A percentile compares a stretch with the other conserved stretches of the same genome.
These are phyloP conservation scores for Falco rusticolus DNA, from an alignment of 2,797 vertebrate genomes.

Conservation along the genomic window DNA sequence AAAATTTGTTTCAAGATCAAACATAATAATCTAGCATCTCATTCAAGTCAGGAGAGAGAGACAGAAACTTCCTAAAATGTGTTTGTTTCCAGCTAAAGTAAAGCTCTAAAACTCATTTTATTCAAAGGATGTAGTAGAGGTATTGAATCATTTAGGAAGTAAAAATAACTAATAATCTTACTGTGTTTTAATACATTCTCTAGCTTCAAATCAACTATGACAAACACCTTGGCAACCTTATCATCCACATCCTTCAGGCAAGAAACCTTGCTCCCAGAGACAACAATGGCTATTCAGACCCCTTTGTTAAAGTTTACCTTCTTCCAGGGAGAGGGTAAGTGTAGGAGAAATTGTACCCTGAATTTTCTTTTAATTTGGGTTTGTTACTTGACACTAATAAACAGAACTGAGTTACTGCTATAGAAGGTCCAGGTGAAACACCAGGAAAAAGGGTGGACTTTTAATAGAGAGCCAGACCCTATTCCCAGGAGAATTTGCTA, in stretches of 20 bases:
- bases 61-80: background rate
- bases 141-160: background rate
- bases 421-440: background rate
- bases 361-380: background rate
- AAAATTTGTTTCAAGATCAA: background rate
- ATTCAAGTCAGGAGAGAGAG: background rate
- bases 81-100: background rate
- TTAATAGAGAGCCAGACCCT: background rate
- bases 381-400: background rate
- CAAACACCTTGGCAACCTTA: slow-evolving; percentile 94
- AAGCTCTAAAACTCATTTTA: background rate
- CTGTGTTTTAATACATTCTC: slow-evolving; percentile 41
- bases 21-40: background rate
- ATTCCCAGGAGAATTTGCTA: background rate
- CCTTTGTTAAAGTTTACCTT: slow-evolving; percentile 98
- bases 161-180: background rate
- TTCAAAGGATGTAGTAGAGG: background rate
- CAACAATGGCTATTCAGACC: slow-evolving; percentile 97
- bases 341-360: background rate
- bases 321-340: slow-evolving; percentile 98
- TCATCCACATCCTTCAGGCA: slow-evolving; percentile 97
- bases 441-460: background rate
- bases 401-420: background rate
- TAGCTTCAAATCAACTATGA: slow-evolving; percentile 99
- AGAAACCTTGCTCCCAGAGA: slow-evolving; percentile 93